These are phyloP conservation scores for Carassius carassius DNA, from an alignment of 2,113 vertebrate species.

Conservation along the genomic window DNA sequence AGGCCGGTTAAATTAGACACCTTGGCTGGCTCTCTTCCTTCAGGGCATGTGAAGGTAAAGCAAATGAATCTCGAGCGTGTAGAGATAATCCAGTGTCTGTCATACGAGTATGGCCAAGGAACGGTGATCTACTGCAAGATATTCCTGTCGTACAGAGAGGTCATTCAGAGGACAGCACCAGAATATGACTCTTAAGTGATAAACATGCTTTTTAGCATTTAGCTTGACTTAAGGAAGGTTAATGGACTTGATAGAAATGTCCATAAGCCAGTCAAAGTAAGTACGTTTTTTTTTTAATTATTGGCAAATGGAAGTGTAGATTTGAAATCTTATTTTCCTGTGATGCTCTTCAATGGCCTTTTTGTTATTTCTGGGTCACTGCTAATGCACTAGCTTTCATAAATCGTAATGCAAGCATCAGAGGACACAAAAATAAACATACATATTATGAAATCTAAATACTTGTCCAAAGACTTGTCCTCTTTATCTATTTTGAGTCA, in stretches of 20 bases:
- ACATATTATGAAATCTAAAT: background rate
- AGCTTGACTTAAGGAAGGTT: background rate
- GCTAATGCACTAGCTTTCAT: background rate
- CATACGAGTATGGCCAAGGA: background rate
- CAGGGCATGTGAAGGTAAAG: conserved; percentile 46
- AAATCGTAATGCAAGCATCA: background rate
- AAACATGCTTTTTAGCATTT: background rate
- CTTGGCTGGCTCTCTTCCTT: conserved; percentile 43
- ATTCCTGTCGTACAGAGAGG: conserved; percentile 30
- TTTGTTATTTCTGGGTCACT: conserved; percentile 2
- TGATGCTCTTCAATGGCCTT: background rate
- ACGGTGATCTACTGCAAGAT: conserved; percentile 11
- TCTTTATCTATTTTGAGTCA: conserved; percentile 8
- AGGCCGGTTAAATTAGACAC: conserved; percentile 50
- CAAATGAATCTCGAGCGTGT: conserved; percentile 40
- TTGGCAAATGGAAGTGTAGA: background rate
- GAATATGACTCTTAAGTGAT: background rate
- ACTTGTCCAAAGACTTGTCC: background rate
- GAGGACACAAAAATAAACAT: background rate
- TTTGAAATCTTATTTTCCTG: background rate
- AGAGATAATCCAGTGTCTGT: conserved; percentile 32
- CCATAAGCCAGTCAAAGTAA: background rate
- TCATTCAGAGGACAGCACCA: conserved; percentile 16
- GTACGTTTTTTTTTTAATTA: background rate
- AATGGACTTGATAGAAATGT: background rate